Percentiles rank a stretch among this genome's conserved stretches.
Conservation (phyloP, 2,797 vertebrate genomes). For the Crenichthys baileyi region DNA sequence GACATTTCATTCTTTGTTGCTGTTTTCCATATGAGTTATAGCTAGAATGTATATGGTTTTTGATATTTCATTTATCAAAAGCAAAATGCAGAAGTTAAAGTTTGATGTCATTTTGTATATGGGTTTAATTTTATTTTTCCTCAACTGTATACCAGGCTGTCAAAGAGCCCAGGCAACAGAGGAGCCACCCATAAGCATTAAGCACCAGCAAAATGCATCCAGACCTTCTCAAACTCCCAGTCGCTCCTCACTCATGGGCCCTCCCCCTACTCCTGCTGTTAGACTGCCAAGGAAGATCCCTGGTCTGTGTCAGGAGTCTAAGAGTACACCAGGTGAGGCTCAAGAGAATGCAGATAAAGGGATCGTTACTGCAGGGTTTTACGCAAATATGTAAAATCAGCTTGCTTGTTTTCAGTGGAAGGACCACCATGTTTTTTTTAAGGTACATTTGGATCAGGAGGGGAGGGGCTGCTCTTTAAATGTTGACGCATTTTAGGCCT, state of each 20-base stretch:
- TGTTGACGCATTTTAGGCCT: constrained; percentile 60
- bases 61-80: background rate
- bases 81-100: background rate
- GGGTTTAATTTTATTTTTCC: constrained; percentile 12
- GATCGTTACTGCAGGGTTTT: background rate
- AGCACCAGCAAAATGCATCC: constrained; percentile 49
- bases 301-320: constrained; percentile 50
- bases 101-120: constrained; percentile 1
- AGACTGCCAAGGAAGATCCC: constrained; percentile 76
- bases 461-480: constrained; percentile 29
- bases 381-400: background rate
- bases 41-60: background rate
- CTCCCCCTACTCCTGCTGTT: constrained; percentile 59
- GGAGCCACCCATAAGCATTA: constrained; percentile 47
- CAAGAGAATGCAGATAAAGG: constrained; percentile 8
- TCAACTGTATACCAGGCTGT: constrained; percentile 59
- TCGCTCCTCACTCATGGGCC: constrained; percentile 41
- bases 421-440: background rate
- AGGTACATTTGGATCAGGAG: constrained; percentile 38
- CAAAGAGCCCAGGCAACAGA: constrained; percentile 43
- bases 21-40: background rate
- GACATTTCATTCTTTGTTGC: too few relatives aligned
- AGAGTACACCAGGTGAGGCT: constrained; percentile 78
- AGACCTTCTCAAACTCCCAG: constrained; percentile 39
- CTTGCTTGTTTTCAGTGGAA: background rate